These are phyloP conservation scores for Callipepla squamata DNA, from an alignment of 2,113 vertebrate species.

Conservation along the genomic window DNA sequence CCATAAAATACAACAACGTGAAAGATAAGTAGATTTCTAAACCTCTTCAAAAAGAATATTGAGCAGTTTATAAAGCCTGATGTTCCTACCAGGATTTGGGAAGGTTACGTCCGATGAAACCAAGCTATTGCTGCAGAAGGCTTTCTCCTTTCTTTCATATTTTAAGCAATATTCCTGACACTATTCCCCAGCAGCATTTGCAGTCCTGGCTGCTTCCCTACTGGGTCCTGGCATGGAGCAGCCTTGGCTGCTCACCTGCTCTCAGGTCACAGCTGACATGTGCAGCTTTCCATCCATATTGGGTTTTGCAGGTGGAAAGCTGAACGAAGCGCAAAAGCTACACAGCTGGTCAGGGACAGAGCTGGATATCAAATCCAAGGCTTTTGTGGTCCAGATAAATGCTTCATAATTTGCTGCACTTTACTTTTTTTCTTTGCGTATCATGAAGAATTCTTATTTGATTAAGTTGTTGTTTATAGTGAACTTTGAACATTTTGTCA, in stretches of 20 bases:
- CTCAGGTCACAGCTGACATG: background rate
- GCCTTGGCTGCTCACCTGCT: background rate
- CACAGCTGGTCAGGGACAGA: background rate
- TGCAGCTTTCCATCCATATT: background rate
- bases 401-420: background rate
- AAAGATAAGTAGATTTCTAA: background rate
- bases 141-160: background rate
- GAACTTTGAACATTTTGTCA: background rate
- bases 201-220: background rate
- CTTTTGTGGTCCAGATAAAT: background rate
- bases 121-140: background rate
- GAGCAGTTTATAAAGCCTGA: background rate
- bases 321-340: background rate
- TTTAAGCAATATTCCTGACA: background rate
- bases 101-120: accelerated
- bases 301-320: background rate
- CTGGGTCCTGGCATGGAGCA: background rate
- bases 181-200: background rate
- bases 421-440: background rate
- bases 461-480: background rate
- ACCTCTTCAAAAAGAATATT: background rate
- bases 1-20: background rate
- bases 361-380: background rate
- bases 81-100: background rate
- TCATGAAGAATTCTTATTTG: background rate